These are phyloP conservation scores for Zosterops hypoxanthus DNA, from an alignment of 2,113 vertebrate species.

Conservation along the genomic window DNA sequence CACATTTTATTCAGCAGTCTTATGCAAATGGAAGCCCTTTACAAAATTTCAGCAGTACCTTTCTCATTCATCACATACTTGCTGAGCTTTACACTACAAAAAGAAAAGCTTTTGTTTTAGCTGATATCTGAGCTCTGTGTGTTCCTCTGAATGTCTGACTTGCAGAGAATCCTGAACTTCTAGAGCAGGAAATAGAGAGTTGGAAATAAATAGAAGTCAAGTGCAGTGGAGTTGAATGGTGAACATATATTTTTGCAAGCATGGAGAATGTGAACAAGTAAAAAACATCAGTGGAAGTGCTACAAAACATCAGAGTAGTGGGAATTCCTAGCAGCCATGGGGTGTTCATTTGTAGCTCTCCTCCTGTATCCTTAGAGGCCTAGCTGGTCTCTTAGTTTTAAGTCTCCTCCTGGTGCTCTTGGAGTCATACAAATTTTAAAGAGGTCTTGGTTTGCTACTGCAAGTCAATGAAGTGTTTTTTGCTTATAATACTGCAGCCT, in stretches of 20 bases:
- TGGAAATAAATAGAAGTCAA: neutral
- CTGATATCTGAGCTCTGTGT: neutral
- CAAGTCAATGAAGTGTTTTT: neutral
- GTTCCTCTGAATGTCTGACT: neutral
- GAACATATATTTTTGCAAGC: neutral
- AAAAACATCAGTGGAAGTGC: neutral
- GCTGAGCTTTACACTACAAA: neutral
- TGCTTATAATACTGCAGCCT: neutral
- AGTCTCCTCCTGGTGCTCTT: neutral
- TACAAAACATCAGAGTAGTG: neutral
- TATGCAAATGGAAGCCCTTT: neutral
- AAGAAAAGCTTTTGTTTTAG: neutral
- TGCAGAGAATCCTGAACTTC: neutral
- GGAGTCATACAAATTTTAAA: neutral
- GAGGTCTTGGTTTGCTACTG: neutral
- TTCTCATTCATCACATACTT: neutral
- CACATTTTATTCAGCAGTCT: neutral
- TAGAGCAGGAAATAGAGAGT: neutral
- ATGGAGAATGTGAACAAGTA: rapidly evolving
- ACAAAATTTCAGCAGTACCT: neutral
- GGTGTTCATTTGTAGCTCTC: rapidly evolving
- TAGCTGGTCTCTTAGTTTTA: neutral
- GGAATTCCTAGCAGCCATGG: neutral
- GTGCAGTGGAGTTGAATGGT: neutral
- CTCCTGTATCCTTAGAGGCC: neutral